Base-by-base conservation (phyloP, 2,888 invertebrate genomes). In the Eurytoma adleriae region DNA sequence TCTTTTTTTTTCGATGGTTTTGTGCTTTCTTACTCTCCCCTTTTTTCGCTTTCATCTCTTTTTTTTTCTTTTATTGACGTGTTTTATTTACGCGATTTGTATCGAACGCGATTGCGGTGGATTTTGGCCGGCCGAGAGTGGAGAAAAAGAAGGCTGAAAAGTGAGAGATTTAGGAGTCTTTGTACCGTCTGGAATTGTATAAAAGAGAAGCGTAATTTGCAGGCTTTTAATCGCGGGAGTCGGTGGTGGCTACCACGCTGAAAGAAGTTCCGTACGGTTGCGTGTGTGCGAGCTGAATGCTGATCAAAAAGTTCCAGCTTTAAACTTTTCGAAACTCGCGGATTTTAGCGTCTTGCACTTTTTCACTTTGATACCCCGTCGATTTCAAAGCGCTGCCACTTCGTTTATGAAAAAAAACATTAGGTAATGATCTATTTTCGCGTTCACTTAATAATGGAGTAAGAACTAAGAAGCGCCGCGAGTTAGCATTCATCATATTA, bases 61-160 rank as follows among this genome's bases (percentile, higher is more conserved):
- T 1, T 7, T 59, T 59, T 59, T 24, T 59, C 12, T 59, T 24
- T 14, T 10, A 56, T 2, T 0, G n/a, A 18, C 18, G 24, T 20
- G 27, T 61, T 61, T 27, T 61, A 61, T 61, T 61, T 70, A 14
- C 30, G 10, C 59, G 57, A 72, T 72, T 72, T 72, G 56, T 72
- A 59, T 72, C 50, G 52, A 54, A 61, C 20, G 52, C 27, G 56
- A 78, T 78, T 78, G 72, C 59, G 61, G 52, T 61, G 20, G 30
- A 72, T 61, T 72, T 59, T 18, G 71, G 54, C 16, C 27, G 24
- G 27, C 13, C n/a, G 54, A n/a, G 54, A n/a, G n/a, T 54, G 14
- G 1, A 54, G 5, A 54, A 54, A 66, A 27, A 66, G 66, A 27
- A 61, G 20, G 13, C 27, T 20, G 48, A 7, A 50, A 16, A 7